phyloP scores from a whole-genome alignment of 2,113 vertebrate genomes.

The Entelurus aequoreus region DNA sequence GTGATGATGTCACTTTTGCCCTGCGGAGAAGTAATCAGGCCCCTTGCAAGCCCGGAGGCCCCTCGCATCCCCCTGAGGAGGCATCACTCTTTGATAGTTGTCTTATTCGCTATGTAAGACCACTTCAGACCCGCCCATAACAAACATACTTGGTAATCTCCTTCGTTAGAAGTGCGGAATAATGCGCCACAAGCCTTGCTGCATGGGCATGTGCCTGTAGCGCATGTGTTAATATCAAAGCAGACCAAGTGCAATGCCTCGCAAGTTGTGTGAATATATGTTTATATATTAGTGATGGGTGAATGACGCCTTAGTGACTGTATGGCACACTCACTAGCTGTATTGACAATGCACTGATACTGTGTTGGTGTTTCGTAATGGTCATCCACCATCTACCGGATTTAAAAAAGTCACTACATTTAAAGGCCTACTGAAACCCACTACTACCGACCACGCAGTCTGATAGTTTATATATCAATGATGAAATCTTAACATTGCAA shows the following conservation, averaged over 20 bases:
- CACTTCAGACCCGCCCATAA: slow-evolving; percentile 47
- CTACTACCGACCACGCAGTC: too few relatives aligned
- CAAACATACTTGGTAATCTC: slow-evolving; percentile 59
- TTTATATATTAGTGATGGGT: not conserved
- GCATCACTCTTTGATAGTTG: slow-evolving; percentile 65
- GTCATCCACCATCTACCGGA: too few relatives aligned
- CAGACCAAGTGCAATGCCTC: slow-evolving; percentile 42
- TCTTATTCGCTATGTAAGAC: slow-evolving; percentile 59
- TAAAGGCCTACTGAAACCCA: too few relatives aligned
- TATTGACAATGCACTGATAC: too few relatives aligned
- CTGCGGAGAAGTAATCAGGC: slow-evolving; percentile 62
- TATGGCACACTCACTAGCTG: too few relatives aligned
- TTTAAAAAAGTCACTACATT: too few relatives aligned
- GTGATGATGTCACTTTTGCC: slow-evolving; percentile 66
- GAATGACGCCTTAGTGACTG: too few relatives aligned
- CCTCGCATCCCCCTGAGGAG: slow-evolving; percentile 42
- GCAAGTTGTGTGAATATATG: slow-evolving; percentile 25
- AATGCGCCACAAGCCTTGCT: slow-evolving; percentile 29
- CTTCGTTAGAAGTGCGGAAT: slow-evolving; percentile 42
- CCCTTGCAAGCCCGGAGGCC: slow-evolving; percentile 57
- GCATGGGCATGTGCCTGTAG: slow-evolving; percentile 35
- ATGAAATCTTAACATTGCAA: too few relatives aligned
- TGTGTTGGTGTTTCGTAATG: too few relatives aligned
- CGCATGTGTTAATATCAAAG: slow-evolving; percentile 53
- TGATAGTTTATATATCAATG: too few relatives aligned